phyloP scores from a whole-genome alignment of 2,113 vertebrate species.

The Heterocephalus glaber region DNA sequence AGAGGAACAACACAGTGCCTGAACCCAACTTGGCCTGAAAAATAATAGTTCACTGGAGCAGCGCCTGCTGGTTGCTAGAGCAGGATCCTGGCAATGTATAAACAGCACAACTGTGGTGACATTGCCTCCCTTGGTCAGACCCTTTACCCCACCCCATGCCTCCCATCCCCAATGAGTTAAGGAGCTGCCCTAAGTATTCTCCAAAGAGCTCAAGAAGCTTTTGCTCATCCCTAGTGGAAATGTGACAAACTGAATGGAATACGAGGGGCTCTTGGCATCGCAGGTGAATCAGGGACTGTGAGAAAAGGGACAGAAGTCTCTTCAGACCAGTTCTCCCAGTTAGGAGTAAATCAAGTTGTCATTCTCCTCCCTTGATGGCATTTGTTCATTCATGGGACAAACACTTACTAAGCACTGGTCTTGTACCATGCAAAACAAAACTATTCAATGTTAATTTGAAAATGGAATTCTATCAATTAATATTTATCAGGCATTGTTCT shows the following conservation, averaged over 20 bases:
- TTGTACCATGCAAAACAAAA: not conserved
- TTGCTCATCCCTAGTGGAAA: not conserved
- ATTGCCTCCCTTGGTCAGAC: not conserved
- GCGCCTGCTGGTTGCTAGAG: not conserved
- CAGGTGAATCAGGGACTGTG: not conserved
- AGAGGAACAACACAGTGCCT: not conserved
- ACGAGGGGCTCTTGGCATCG: not conserved
- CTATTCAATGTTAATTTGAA: not conserved
- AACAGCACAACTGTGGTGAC: not conserved
- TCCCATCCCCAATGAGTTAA: not conserved
- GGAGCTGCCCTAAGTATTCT: not conserved
- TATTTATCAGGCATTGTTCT: not conserved
- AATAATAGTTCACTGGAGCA: not conserved
- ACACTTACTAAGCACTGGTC: not conserved
- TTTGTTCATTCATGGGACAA: not conserved
- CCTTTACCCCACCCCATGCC: not conserved
- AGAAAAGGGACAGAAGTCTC: not conserved
- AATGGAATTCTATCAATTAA: not conserved
- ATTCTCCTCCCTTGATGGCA: rapidly evolving
- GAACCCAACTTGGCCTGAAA: not conserved
- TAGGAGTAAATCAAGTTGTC: not conserved
- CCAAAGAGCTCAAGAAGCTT: not conserved
- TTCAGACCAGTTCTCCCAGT: not conserved
- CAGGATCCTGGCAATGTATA: not conserved
- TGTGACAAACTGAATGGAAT: not conserved